phyloP scores from a whole-genome alignment of 2,113 vertebrate genomes.

The Salvelinus fontinalis region DNA sequence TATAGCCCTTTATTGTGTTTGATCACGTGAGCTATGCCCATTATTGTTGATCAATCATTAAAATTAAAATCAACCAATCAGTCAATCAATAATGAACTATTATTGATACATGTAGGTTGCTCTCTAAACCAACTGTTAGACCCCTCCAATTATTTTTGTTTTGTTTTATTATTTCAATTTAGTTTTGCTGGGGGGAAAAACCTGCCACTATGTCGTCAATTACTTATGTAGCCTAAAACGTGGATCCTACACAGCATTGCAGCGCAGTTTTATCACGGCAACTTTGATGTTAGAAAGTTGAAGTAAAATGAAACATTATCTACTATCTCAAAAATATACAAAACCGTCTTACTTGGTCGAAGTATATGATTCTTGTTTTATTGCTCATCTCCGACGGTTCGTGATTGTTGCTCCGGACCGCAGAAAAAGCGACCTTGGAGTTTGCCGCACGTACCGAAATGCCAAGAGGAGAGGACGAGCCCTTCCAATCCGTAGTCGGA shows the following conservation, averaged over 20 bases:
- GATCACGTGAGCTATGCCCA: background rate
- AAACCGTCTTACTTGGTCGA: conserved; percentile 84
- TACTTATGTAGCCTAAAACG: background rate
- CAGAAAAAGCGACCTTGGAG: conserved; percentile 97
- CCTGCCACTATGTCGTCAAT: background rate
- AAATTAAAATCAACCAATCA: too few species aligned
- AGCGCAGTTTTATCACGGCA: background rate
- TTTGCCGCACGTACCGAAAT: conserved; percentile 95
- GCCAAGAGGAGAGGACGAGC: conserved; percentile 89
- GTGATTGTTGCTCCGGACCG: conserved; percentile 93
- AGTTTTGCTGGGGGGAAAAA: too few species aligned
- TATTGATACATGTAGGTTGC: too few species aligned
- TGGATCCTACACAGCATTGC: background rate
- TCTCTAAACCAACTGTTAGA: too few species aligned
- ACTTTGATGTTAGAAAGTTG: background rate
- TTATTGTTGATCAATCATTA: background rate
- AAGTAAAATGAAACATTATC: background rate
- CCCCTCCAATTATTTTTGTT: too few species aligned
- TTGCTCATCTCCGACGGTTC: conserved; percentile 96
- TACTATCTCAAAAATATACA: background rate
- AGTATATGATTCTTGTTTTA: conserved; percentile 97
- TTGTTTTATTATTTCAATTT: too few species aligned
- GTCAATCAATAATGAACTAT: too few species aligned
- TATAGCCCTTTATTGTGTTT: background rate
- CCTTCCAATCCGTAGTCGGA: conserved; percentile 87